Base-by-base conservation (phyloP, 2,888 invertebrate genomes). In the Andrena marginata region DNA sequence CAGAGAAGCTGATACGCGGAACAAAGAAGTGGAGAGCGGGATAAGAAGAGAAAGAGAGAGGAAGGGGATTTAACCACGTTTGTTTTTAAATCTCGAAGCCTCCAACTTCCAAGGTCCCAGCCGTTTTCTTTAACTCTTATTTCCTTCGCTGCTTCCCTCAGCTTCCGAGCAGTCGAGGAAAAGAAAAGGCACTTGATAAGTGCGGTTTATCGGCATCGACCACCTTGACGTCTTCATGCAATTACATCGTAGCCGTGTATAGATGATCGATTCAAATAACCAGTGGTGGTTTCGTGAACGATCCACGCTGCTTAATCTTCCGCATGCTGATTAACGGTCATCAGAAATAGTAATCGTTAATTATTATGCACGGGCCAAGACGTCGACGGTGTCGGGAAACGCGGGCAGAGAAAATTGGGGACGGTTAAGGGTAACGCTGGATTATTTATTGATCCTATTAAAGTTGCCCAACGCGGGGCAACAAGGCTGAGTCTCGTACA, bases 201-300 rank as follows among this genome's bases (percentile, higher is more conserved):
- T 59, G 60, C 77, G 69, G 73, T 70, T 82, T 49, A 48, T 65
- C 59, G 59, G 63, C 29, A 71, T 68, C 63, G 56, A 42, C 49
- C 68, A 33, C 49, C 59, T 73, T 81, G 63, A 78, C 64, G 71
- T 82, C 78, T 82, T 78, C 82, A 64, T 78, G 72, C 69, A 78
- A 83, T 81, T 82, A 72, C 31, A 63, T 48, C 74, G 35, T 54
- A 26, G 60, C 64, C 72, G 63, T 35, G 31, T 49, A 77, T 48
- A 49, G 68, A 49, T 20, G 69, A 72, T 73, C 72, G 77, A 51
- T 51, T 49, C 56, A 20, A 59, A 42, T 69, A 82, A 79, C 65
- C 23, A 54, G 4, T 33, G 59, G 26, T 49, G 26, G 49, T 80
- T 70, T 74, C 49, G 79, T 65, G 65, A 77, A 20, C 68, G 59